Evolutionary conservation across 30 jellyfish, hydroid and myxozoan species (phyloP).

Genomic region (Aurelia sp.): DNA sequence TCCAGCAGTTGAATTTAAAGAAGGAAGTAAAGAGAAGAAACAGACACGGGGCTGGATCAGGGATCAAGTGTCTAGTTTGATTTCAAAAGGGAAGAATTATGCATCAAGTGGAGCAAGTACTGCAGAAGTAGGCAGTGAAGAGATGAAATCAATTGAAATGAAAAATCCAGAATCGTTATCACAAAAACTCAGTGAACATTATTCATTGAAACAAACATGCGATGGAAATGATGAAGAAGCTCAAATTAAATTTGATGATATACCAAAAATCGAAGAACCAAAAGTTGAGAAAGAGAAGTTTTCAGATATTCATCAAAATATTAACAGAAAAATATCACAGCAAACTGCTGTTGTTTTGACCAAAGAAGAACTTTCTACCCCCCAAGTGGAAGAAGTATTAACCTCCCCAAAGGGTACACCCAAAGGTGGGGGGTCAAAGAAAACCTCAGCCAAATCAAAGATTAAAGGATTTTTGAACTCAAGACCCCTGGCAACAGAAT

Average conservation of each 20-base stretch:
- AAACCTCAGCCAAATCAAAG: conserved; percentile 50
- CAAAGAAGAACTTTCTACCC: conserved; percentile 17
- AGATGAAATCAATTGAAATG: background rate
- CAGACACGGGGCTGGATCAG: conserved; percentile 81
- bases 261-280: background rate
- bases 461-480: conserved; percentile 59
- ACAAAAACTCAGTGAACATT: conserved; percentile 63
- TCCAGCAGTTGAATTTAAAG: conserved; percentile 48
- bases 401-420: conserved; percentile 34
- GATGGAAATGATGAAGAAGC: background rate
- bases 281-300: conserved; percentile 32
- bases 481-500: conserved; percentile 74
- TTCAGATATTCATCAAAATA: conserved; percentile 55
- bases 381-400: conserved; percentile 16
- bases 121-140: conserved; percentile 5
- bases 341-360: conserved; percentile 12
- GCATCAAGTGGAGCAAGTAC: conserved; percentile 42
- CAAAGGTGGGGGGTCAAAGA: conserved; percentile 11
- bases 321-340: conserved; percentile 19
- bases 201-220: conserved; percentile 42
- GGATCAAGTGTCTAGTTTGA: conserved; percentile 83
- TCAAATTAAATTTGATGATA: conserved; percentile 12
- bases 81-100: conserved; percentile 63
- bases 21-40: conserved; percentile 32
- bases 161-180: conserved; percentile 10